These are phyloP conservation scores for Zosterops lateralis DNA, from an alignment of 2,113 vertebrate species.

Conservation along the genomic window DNA sequence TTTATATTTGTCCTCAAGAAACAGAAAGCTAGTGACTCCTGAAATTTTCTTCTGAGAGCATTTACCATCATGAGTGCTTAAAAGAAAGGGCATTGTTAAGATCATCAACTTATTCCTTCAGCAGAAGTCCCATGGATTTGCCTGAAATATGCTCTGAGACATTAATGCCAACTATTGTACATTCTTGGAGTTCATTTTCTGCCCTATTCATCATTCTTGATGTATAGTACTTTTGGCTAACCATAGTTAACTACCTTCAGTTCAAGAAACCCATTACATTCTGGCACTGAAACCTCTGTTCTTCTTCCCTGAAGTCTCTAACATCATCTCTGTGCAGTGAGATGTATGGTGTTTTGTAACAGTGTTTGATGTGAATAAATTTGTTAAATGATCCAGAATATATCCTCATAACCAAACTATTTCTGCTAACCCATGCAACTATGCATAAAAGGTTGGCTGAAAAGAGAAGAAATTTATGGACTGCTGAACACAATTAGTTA, in stretches of 20 bases:
- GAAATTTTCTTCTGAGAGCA: not conserved
- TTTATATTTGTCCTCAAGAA: not conserved
- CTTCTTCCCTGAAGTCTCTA: not conserved
- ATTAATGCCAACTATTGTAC: not conserved
- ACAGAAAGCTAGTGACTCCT: not conserved
- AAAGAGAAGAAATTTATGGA: slow-evolving; percentile 47
- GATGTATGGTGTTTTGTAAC: slow-evolving; percentile 27
- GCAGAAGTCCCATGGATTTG: not conserved
- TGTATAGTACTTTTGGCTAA: slow-evolving; percentile 28
- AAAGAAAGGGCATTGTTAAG: not conserved
- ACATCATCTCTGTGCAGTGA: not conserved
- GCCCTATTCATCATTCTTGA: not conserved
- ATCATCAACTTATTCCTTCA: not conserved
- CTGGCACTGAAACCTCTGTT: slow-evolving; percentile 38
- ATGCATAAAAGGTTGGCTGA: slow-evolving; percentile 36
- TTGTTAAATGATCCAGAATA: slow-evolving; percentile 40
- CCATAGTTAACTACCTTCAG: not conserved
- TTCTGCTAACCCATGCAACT: slow-evolving; percentile 60
- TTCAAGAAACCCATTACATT: slow-evolving; percentile 51
- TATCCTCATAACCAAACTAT: slow-evolving; percentile 52
- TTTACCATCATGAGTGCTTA: not conserved
- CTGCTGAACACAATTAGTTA: slow-evolving; percentile 39
- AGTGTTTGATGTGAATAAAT: slow-evolving; percentile 5
- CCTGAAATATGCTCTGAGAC: not conserved
- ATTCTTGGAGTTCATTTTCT: not conserved